Base-by-base conservation (phyloP, 2,113 vertebrate species). In the Upupa epops region DNA sequence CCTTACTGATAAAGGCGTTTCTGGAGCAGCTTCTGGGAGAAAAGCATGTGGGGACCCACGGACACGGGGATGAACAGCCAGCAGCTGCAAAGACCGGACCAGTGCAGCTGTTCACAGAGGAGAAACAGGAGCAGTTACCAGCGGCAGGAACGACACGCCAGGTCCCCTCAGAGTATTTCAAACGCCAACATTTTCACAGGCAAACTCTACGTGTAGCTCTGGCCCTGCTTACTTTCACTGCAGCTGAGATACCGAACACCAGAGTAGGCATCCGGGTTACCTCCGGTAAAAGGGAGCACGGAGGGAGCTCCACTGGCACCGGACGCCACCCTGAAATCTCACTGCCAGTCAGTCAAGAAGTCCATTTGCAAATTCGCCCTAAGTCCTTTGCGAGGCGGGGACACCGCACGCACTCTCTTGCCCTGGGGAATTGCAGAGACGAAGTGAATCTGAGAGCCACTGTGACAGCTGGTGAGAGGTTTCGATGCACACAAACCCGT, bases 311-410 rank as follows among this genome's bases (percentile, higher is more conserved):
- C 89, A 72, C 71, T 95, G 94, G 93, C 96, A 95, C 90, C 76
- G 84, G 60, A 96, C 89, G 80, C 78, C 81, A 69, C 81, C 87
- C 56, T 91, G 91, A 93, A 95, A 86, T 85, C 56, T 59, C 94
- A 88, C 86, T 88, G 90, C 92, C 90, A 91, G 92, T 85, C 88
- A 92, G 87, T 88, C 91, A 93, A 88, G 84, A 80, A 78, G 94
- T 94, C 90, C 48, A 37, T 78, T 61, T 90, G 73, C 92, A 95
- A 97, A 96, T 95, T 92, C 91, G 93, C 86, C 58, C 70, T 73
- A 5, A 93, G 85, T 95, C 92, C 96, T 96, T 95, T 90, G 96
- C 95, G 94, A 96, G 96, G 94, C 92, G 96, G 93, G 85, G 96
- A 96, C 86, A 61, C 52, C 15, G 40, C 15, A 42, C 15, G 77